phyloP scores from a whole-genome alignment of 2,888 invertebrate genomes.

The Nomada fucata region DNA sequence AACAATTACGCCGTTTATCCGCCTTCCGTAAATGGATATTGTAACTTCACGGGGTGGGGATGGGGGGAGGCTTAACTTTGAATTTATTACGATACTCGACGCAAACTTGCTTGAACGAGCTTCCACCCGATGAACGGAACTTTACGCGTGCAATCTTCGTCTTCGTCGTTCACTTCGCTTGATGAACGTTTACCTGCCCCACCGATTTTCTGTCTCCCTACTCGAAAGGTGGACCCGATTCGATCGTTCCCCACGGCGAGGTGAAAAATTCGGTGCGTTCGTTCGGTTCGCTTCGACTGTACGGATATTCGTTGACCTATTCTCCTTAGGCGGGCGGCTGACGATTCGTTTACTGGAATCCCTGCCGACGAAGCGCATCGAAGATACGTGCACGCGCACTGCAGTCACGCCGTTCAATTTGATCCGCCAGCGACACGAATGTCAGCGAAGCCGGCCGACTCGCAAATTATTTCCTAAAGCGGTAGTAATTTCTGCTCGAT shows the following conservation, averaged over 20 bases:
- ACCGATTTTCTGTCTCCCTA: not conserved
- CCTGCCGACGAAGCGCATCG: not conserved
- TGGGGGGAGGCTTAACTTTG: not conserved
- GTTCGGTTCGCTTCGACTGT: not conserved
- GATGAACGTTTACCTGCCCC: conserved; percentile 8
- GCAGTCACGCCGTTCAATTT: too few relatives aligned
- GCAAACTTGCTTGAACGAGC: conserved; percentile 20
- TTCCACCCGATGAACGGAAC: conserved; percentile 10
- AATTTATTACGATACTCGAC: conserved; percentile 21
- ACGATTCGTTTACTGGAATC: not conserved
- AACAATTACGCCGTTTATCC: conserved; percentile 12
- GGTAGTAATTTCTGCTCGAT: conserved; percentile 26
- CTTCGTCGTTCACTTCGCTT: conserved; percentile 3
- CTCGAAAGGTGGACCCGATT: not conserved
- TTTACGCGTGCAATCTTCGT: conserved; percentile 25
- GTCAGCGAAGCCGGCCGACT: not conserved
- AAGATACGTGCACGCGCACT: too few relatives aligned
- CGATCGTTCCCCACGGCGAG: too few relatives aligned
- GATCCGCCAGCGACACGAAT: too few relatives aligned
- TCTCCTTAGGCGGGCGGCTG: conserved; percentile 14
- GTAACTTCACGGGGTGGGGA: conserved; percentile 1
- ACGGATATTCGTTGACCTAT: conserved; percentile 23
- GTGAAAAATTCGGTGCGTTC: conserved; percentile 1
- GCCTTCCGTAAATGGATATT: conserved; percentile 6
- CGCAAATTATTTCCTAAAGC: not conserved